Evolutionary conservation across 2,113 vertebrate genomes (phyloP), one percentile per base, ranked within the genome.

Genomic region (Mirounga angustirostris): DNA sequence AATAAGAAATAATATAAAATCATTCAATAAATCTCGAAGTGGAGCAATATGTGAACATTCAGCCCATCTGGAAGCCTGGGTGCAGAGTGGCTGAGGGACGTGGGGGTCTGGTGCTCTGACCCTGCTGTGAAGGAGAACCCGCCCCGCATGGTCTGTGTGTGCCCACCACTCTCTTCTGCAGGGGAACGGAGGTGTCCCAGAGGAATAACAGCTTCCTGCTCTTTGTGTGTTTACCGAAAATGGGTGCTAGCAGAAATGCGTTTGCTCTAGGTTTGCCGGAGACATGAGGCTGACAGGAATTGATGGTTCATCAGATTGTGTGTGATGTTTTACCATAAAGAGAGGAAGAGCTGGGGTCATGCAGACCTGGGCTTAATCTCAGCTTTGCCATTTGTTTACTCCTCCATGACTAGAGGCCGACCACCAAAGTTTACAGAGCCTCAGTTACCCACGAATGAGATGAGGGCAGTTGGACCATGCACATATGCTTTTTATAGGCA

Each of bases 381-480:
- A 11, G 9, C 69, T 22, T 15, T 54, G 81, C 9, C 4, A 50
- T 78, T 78, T 50, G 0, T 36, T 89, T 12, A 43, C 46, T 88
- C 13, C 52, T n/a, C 30, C 16, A 14, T n/a, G 36, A 58, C 4
- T 2, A 12, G 43, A 33, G 24, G 11, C n/a, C 65, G n/a, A 18
- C 36, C 19, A 43, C 2, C 0, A n/a, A 26, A 5, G 4, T 1
- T 13, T 5, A 43, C 2, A 78, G 65, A 71, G 24, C 28, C 19
- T 76, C 19, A 2, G 19, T 46, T 6, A 46, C n/a, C 43, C n/a
- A 5, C 0, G 2, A 30, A 14, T 30, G 2, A 6, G 13, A 18
- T 1, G 21, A 63, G 43, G 59, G 3, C 0, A 2, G 6, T 4
- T 0, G 1, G 19, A 14, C 2, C 4, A 11, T 3, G 58, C 36